Evolutionary conservation across 2,797 vertebrate genomes (phyloP).

Genomic region (Erpetoichthys calabaricus): DNA sequence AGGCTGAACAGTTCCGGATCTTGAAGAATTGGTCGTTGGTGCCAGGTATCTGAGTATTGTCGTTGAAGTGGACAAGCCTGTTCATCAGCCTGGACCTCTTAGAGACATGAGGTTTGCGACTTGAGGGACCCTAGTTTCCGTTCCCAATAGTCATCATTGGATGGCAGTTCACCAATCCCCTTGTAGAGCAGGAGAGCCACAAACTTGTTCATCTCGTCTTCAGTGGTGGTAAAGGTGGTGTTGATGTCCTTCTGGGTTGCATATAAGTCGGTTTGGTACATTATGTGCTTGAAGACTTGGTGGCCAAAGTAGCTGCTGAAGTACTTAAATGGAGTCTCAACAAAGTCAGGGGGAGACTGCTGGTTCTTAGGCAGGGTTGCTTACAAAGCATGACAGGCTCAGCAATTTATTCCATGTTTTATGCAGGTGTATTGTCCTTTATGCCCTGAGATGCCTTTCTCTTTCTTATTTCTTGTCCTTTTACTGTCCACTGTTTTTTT

Average conservation of each 20-base stretch:
- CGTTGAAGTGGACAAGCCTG: conserved; percentile 2
- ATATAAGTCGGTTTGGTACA: conserved; percentile 3
- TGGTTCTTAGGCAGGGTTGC: too few relatives aligned
- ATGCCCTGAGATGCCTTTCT: too few relatives aligned
- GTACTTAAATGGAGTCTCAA: too few relatives aligned
- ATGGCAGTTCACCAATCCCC: conserved; percentile 2
- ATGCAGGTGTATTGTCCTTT: too few relatives aligned
- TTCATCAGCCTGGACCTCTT: conserved; percentile 2
- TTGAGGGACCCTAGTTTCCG: background rate
- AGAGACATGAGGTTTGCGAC: conserved; percentile 2
- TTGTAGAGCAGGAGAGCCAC: conserved; percentile 3
- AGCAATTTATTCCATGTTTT: too few relatives aligned
- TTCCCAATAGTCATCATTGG: conserved; percentile 4
- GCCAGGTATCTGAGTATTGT: conserved; percentile 4
- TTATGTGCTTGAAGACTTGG: conserved; percentile 3
- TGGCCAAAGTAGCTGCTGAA: conserved; percentile 1
- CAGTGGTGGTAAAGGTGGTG: conserved; percentile 4
- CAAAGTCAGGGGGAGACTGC: too few relatives aligned
- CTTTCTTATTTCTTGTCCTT: too few relatives aligned
- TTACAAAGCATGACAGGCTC: too few relatives aligned
- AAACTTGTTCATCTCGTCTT: conserved; percentile 2
- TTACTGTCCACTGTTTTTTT: too few relatives aligned
- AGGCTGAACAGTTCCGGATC: too few relatives aligned
- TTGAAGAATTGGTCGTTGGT: background rate
- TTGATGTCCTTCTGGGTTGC: conserved; percentile 4